Conservation (phyloP, 30 jellyfish, hydroid and myxozoan species). For the Hydractinia echinata region DNA sequence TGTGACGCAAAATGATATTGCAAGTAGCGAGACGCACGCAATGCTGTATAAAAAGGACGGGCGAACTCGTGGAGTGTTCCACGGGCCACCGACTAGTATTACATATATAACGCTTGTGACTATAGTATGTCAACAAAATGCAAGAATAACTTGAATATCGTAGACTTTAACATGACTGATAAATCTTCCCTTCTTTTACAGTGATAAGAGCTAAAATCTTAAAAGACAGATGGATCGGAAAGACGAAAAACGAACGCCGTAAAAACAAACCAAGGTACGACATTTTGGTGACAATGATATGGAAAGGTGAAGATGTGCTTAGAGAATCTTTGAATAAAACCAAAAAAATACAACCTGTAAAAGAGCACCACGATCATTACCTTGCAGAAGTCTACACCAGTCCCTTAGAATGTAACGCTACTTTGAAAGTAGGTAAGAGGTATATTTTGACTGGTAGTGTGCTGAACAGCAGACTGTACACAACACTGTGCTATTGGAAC, state of each 20-base stretch:
- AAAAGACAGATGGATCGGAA: slow-evolving; percentile 2
- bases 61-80: too few relatives aligned
- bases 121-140: too few relatives aligned
- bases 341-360: background rate
- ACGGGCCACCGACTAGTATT: too few relatives aligned
- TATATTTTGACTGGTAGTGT: background rate
- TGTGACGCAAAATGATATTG: too few relatives aligned
- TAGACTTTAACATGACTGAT: too few relatives aligned
- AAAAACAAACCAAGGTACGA: background rate
- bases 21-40: too few relatives aligned
- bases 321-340: background rate
- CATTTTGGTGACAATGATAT: background rate
- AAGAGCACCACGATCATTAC: background rate
- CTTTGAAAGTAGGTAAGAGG: slow-evolving; percentile 3
- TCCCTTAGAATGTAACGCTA: slow-evolving; percentile 1
- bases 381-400: slow-evolving; percentile 6
- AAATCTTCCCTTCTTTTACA: background rate
- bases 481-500: background rate
- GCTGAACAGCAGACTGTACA: background rate
- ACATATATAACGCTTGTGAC: too few relatives aligned
- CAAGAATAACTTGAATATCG: too few relatives aligned
- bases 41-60: too few relatives aligned
- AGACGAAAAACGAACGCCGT: background rate
- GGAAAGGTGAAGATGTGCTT: background rate
- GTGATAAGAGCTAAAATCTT: background rate